Evolutionary conservation across 2,113 vertebrate genomes (phyloP).

Genomic region (Neolamprologus modestus): DNA sequence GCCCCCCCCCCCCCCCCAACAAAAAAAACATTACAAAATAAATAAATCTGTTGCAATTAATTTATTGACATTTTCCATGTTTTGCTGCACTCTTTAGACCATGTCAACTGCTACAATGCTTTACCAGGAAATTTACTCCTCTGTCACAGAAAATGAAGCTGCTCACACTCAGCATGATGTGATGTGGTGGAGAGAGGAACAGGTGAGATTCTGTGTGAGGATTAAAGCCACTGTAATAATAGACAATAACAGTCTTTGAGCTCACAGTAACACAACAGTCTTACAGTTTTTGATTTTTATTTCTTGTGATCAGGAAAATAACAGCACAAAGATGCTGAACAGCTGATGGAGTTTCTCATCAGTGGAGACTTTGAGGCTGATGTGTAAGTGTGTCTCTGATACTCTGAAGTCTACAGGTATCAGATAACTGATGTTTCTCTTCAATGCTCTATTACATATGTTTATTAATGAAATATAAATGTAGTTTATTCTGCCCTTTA

Average conservation of each 20-base stretch:
- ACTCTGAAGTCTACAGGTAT: no score
- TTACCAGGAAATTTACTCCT: rapidly evolving
- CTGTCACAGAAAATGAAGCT: background rate
- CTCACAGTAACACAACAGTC: no score
- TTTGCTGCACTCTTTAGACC: background rate
- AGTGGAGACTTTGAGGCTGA: background rate
- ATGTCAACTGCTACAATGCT: background rate
- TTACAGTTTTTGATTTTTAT: background rate
- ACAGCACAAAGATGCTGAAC: no score
- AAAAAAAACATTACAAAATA: no score
- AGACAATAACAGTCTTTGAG: no score
- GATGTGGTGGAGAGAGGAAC: background rate
- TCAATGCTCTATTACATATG: no score
- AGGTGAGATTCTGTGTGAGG: background rate
- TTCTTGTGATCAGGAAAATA: background rate
- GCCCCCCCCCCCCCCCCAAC: no score
- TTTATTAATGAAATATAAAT: background rate
- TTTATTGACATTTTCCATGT: no score
- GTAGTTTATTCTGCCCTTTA: background rate
- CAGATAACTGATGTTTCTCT: no score
- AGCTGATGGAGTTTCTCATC: background rate
- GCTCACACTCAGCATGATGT: background rate
- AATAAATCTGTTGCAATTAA: no score
- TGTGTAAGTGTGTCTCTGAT: background rate
- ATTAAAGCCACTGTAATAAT: no score